Base-by-base conservation (phyloP, 2,113 vertebrate species). In the Amblyornis subalaris region DNA sequence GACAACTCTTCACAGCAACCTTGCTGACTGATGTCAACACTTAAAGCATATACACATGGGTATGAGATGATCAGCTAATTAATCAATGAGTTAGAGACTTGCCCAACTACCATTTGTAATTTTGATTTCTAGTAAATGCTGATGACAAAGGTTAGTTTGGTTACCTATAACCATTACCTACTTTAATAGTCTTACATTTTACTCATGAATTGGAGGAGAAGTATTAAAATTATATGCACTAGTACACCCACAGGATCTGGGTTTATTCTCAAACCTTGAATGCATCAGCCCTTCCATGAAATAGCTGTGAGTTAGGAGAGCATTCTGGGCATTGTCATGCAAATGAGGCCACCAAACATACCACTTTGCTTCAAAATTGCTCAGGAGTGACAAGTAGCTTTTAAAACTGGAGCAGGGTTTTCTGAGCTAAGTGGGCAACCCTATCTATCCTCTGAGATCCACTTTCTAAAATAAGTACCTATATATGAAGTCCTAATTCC, bases 1-100 rank as follows among this genome's bases (percentile, higher is more conserved):
- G 98, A 98, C 97, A 97, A 96, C 94, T 98, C 94, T 91, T 97
- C 97, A 97, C 97, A 97, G 94, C 97, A 92, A 89, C 90, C 38
- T 91, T 90, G 81, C 69, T 76, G 92, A 91, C 96, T 96, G 94
- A 93, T 95, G 69, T 92, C 88, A 87, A 87, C 78, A 62, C 94
- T 95, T 97, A 96, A 86, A 96, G 87, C 73, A 72, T 70, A 77
- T 91, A 94, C 91, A 93, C 9, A 1, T 88, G 93, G 82, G 95
- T 80, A 67, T 4, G 17, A 95, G 96, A 96, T 97, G 97, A 97
- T 98, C 96, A 82, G 89, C 93, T 93, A 96, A 98, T 98, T 97
- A 89, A 95, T 98, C 96, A 89, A 82, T 62, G 38, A 90, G 48
- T 80, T 82, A 95, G 53, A 89, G 35, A 80, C 62, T 94, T 95